A percentile compares a stretch with the other conserved stretches of the same genome.
Evolutionary conservation across 2,888 invertebrate species (phyloP).

Genomic region (Metopia argyrocephala): DNA sequence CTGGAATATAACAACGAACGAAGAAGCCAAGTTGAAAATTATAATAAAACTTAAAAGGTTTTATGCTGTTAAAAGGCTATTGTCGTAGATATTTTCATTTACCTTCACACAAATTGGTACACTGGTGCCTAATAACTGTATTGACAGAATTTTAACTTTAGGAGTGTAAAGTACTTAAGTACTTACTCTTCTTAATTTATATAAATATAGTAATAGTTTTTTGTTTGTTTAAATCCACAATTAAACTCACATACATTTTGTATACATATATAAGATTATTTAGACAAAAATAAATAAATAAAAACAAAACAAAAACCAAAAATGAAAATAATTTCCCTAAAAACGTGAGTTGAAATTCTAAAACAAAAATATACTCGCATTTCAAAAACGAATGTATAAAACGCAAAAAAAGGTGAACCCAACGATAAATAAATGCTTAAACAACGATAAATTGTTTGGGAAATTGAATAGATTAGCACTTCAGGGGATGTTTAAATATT

Average conservation of each 20-base stretch:
- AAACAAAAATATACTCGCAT: background rate
- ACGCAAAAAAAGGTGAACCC: background rate
- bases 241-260: too few species aligned
- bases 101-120: too few species aligned
- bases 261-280: too few species aligned
- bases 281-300: background rate
- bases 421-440: background rate
- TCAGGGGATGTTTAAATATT: slow-evolving; percentile 51
- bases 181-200: too few species aligned
- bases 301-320: background rate
- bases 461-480: slow-evolving; percentile 62
- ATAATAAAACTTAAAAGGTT: too few species aligned
- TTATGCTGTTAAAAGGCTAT: too few species aligned
- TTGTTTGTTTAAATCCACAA: too few species aligned
- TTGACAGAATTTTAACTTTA: too few species aligned
- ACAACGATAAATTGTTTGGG: slow-evolving; percentile 57
- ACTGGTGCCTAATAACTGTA: too few species aligned
- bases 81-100: too few species aligned
- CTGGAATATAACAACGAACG: background rate
- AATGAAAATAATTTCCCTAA: background rate
- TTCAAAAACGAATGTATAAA: background rate
- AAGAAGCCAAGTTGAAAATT: background rate
- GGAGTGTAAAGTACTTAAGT: too few species aligned
- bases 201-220: too few species aligned
- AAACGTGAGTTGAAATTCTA: background rate